These are phyloP conservation scores for Epinephelus awoara DNA, from an alignment of 2,797 vertebrate genomes.

Conservation along the genomic window DNA sequence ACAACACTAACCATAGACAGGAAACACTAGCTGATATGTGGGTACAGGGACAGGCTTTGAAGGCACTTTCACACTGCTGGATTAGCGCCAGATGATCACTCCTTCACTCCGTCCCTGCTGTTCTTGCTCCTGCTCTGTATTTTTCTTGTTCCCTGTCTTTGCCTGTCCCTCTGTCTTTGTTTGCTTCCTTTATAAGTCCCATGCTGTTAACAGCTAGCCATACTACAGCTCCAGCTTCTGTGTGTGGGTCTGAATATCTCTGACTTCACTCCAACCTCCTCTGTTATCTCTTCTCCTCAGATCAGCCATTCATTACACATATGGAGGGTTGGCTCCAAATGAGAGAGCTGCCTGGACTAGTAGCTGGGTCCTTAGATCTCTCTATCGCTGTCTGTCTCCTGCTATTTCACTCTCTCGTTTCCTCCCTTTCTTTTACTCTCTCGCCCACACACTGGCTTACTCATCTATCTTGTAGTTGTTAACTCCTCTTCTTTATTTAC, in stretches of 20 bases:
- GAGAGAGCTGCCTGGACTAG: slow-evolving; percentile 67
- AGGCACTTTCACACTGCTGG: slow-evolving; percentile 75
- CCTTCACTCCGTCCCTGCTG: slow-evolving; percentile 49
- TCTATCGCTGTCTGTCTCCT: slow-evolving; percentile 63
- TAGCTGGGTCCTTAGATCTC: slow-evolving; percentile 69
- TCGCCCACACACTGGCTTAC: slow-evolving; percentile 55
- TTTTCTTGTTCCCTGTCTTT: slow-evolving; percentile 31
- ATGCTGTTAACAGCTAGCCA: slow-evolving; percentile 57
- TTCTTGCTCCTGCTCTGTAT: slow-evolving; percentile 27
- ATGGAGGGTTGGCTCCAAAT: slow-evolving; percentile 68
- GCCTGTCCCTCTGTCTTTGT: slow-evolving; percentile 31
- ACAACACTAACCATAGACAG: slow-evolving; percentile 79
- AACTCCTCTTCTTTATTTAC: slow-evolving; percentile 63
- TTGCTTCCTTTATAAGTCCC: slow-evolving; percentile 32
- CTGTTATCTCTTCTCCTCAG: slow-evolving; percentile 64
- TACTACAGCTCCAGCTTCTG: slow-evolving; percentile 57
- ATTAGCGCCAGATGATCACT: slow-evolving; percentile 57
- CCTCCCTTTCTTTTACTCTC: slow-evolving; percentile 52
- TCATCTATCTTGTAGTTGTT: slow-evolving; percentile 61
- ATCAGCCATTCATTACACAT: slow-evolving; percentile 65
- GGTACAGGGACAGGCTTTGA: slow-evolving; percentile 77
- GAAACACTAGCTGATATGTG: slow-evolving; percentile 81
- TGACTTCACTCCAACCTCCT: slow-evolving; percentile 43
- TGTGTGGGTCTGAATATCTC: slow-evolving; percentile 53
- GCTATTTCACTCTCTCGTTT: slow-evolving; percentile 60